phyloP scores from a whole-genome alignment of 2,888 invertebrate species.

The Drosophila parthenogenetica region DNA sequence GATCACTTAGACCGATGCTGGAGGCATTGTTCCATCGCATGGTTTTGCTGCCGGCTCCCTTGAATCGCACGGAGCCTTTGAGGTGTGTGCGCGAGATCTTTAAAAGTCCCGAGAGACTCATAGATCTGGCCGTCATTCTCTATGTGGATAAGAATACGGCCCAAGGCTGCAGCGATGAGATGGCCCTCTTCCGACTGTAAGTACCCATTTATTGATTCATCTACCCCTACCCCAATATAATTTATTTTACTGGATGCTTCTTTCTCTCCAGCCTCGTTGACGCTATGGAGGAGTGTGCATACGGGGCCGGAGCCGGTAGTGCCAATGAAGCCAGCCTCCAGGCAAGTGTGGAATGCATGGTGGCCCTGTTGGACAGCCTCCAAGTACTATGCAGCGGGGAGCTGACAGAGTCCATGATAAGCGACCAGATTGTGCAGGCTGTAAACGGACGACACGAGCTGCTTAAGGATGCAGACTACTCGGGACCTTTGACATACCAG shows the following conservation, averaged over 20 bases:
- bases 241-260: not conserved
- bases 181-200: constrained; percentile 92
- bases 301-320: constrained; percentile 88
- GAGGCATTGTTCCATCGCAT: constrained; percentile 97
- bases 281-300: constrained; percentile 96
- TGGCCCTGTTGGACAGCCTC: constrained; percentile 92
- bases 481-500: constrained; percentile 94
- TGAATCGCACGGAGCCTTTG: constrained; percentile 93
- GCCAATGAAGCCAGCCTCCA: constrained; percentile 91
- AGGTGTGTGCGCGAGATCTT: constrained; percentile 92
- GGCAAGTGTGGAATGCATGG: constrained; percentile 93
- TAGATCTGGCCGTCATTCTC: constrained; percentile 88
- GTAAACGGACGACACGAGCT: constrained; percentile 89
- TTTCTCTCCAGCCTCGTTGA: constrained; percentile 91
- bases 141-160: constrained; percentile 89
- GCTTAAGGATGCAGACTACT: constrained; percentile 91
- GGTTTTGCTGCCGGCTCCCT: constrained; percentile 94
- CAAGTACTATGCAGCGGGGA: constrained; percentile 93
- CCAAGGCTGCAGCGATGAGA: constrained; percentile 90
- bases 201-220: not conserved
- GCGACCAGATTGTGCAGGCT: constrained; percentile 86
- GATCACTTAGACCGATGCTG: constrained; percentile 94
- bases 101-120: constrained; percentile 90
- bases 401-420: constrained; percentile 87
- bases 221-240: not conserved